Evolutionary conservation across 1,140 invertebrate species (phyloP).

Genomic region (Hyles euphorbiae): DNA sequence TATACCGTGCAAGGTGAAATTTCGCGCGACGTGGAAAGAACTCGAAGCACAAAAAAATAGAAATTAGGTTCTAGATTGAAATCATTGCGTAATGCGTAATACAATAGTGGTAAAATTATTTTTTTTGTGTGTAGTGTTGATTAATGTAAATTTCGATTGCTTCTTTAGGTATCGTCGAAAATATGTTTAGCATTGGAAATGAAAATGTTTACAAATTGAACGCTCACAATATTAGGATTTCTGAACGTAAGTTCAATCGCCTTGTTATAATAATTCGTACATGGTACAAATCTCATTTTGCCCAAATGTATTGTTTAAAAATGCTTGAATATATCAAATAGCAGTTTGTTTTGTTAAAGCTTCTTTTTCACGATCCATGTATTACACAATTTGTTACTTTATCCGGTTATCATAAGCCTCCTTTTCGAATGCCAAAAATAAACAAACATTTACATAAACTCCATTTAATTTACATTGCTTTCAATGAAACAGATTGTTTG

Average conservation of each 20-base stretch:
- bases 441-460: too few relatives aligned
- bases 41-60: conserved; percentile 8
- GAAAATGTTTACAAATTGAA: conserved; percentile 41
- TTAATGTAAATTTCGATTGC: not conserved
- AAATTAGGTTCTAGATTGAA: conserved; percentile 1
- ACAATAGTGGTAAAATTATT: conserved; percentile 1
- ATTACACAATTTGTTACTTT: too few relatives aligned
- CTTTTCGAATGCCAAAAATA: too few relatives aligned
- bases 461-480: too few relatives aligned
- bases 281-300: conserved; percentile 5
- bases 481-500: too few relatives aligned
- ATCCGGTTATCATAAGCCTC: too few relatives aligned
- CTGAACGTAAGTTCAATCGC: conserved; percentile 44
- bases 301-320: not conserved
- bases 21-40: conserved; percentile 40
- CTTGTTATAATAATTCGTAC: too few relatives aligned
- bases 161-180: conserved; percentile 10
- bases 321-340: too few relatives aligned
- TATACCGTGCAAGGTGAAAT: conserved; percentile 18
- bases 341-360: too few relatives aligned
- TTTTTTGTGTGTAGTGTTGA: not conserved
- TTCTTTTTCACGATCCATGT: too few relatives aligned
- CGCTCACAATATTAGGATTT: conserved; percentile 51
- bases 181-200: conserved; percentile 53
- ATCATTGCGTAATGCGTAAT: conserved; percentile 22